phyloP scores from a whole-genome alignment of 2,113 vertebrate species.

The Chrysemys picta region DNA sequence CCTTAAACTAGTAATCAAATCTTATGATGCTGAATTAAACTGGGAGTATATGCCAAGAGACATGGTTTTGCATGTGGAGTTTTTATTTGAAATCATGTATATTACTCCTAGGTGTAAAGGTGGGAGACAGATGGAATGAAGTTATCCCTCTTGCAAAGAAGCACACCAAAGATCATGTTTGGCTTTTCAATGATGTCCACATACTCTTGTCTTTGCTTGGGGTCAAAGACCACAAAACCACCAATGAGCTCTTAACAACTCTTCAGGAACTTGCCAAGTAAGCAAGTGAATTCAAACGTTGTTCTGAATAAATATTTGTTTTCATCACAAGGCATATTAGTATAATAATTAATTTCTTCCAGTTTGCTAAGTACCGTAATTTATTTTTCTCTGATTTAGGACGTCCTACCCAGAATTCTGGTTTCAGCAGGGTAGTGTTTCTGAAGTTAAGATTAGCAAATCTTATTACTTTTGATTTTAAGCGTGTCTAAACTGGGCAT shows the following conservation, averaged over 20 bases:
- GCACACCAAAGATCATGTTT: constrained; percentile 88
- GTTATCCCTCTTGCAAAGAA: constrained; percentile 80
- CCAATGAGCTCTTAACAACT: constrained; percentile 84
- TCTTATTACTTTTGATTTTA: not conserved
- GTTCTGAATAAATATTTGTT: not conserved
- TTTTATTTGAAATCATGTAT: not conserved
- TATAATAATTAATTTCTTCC: not conserved
- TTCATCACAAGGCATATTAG: not conserved
- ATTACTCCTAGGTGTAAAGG: constrained; percentile 82
- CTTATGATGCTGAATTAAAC: too few species aligned
- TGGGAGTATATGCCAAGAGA: not conserved
- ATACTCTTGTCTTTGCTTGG: constrained; percentile 92
- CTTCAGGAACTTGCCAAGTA: constrained; percentile 87
- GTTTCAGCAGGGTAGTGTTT: not conserved
- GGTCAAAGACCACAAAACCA: constrained; percentile 77
- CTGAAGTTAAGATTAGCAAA: not conserved
- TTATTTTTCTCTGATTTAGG: fast-evolving
- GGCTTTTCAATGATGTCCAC: constrained; percentile 93
- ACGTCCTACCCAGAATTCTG: not conserved
- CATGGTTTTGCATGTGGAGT: not conserved
- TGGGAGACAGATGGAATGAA: constrained; percentile 86
- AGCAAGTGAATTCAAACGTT: constrained; percentile 9
- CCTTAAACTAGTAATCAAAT: too few species aligned
- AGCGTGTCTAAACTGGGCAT: not conserved
- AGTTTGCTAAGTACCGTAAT: not conserved